A percentile compares a stretch with the other conserved stretches of the same genome.
These are phyloP conservation scores for Tetranychus cinnabarinus DNA, from an alignment of 1,140 invertebrate genomes.

Conservation along the genomic window DNA sequence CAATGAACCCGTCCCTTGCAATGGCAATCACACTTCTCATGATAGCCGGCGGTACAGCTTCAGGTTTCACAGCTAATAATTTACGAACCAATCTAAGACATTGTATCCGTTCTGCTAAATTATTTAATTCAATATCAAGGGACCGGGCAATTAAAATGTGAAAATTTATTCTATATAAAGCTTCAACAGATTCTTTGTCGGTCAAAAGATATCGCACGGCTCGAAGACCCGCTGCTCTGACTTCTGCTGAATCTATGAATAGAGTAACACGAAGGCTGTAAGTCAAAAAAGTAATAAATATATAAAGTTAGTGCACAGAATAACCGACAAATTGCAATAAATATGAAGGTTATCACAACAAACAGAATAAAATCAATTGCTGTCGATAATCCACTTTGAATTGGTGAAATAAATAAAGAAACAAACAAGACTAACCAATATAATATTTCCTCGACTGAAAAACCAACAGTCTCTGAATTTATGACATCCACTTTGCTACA, in stretches of 20 bases:
- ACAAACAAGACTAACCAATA: slow-evolving; percentile 38
- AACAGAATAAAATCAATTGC: background rate
- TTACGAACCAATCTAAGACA: slow-evolving; percentile 55
- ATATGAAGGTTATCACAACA: background rate
- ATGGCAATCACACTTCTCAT: slow-evolving; percentile 50
- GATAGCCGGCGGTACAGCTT: slow-evolving; percentile 35
- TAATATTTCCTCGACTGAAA: slow-evolving; percentile 47
- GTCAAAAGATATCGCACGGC: slow-evolving; percentile 57
- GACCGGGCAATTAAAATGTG: slow-evolving; percentile 46
- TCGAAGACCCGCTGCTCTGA: slow-evolving; percentile 60
- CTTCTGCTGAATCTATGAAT: slow-evolving; percentile 59
- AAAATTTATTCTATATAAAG: slow-evolving; percentile 50
- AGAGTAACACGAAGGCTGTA: slow-evolving; percentile 55
- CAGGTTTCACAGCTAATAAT: slow-evolving; percentile 36
- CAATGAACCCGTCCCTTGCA: slow-evolving; percentile 35
- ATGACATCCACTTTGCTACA: slow-evolving; percentile 34
- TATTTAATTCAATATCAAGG: slow-evolving; percentile 52
- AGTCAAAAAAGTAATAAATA: slow-evolving; percentile 10
- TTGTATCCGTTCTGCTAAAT: slow-evolving; percentile 69
- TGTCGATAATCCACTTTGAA: background rate
- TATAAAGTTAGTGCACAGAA: background rate
- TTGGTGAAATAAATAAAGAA: background rate
- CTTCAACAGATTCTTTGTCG: slow-evolving; percentile 44
- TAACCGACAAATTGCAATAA: background rate
- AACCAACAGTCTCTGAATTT: slow-evolving; percentile 33